Evolutionary conservation across 2,797 vertebrate genomes (phyloP).

Genomic region (Enteromius anoplus): DNA sequence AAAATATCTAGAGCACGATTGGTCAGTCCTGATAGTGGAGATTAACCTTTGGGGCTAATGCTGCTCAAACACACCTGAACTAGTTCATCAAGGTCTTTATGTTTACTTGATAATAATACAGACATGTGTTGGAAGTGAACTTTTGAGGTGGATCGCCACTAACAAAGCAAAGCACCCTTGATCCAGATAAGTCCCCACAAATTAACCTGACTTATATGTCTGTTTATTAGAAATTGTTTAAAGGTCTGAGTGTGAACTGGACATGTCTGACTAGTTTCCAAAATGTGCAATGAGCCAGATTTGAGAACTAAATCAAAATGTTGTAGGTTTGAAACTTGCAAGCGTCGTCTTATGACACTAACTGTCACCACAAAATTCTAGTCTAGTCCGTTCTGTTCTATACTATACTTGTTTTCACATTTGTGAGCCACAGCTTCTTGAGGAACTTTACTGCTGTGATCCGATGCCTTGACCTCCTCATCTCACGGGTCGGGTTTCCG

Average conservation of each 20-base stretch:
- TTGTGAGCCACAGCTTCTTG: not conserved
- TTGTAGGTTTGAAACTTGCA: not conserved
- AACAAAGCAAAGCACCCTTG: not conserved
- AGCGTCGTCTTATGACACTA: not conserved
- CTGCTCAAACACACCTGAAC: not conserved
- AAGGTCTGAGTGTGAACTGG: not conserved
- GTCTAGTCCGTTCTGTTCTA: not conserved
- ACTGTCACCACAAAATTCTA: not conserved
- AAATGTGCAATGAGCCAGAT: not conserved
- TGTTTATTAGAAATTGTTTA: not conserved
- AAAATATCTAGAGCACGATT: not conserved
- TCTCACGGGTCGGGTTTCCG: constrained; percentile 45
- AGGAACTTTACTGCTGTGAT: constrained; percentile 19
- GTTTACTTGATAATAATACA: not conserved
- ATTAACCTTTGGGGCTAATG: not conserved
- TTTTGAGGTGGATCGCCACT: not conserved
- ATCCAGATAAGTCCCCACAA: not conserved
- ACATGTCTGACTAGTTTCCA: not conserved
- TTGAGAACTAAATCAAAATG: not conserved
- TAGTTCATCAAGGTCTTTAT: not conserved
- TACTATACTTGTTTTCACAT: not conserved
- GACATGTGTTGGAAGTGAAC: constrained; percentile 2
- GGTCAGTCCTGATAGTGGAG: not conserved
- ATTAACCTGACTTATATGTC: not conserved
- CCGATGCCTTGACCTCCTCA: constrained; percentile 26